Base-by-base conservation (phyloP, 2,797 vertebrate species). In the Sebastiscus tertius region DNA sequence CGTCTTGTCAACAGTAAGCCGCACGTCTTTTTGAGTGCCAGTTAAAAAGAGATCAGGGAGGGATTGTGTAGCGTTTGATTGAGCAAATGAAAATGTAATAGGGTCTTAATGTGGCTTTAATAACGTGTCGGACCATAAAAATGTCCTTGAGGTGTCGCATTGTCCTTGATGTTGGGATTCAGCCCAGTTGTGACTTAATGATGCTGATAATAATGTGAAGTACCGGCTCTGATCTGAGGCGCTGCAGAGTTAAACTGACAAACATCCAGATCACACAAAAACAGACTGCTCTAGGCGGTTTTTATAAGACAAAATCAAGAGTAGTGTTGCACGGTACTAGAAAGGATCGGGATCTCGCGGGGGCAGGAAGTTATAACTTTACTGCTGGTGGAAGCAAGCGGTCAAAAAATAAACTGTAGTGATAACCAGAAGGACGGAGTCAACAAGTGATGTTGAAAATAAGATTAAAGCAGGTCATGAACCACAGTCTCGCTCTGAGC, bases 111-210 rank as follows among this genome's bases (percentile, higher is more conserved):
- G 75, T 71, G 61, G 26, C 71, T 77, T 80, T 72, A 82, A 72
- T 83, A 79, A 82, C 8, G 26, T 2, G 75, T 61, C 10, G 3
- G 74, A 76, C 77, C 6, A 24, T 64, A 14, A 80, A 80, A 77
- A 67, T 27, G 88, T 85, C 91, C 90, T 90, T 88, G 79, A 85
- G 54, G 74, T 42, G 87, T 84, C 65, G 55, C 72, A 42, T 63
- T 74, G 80, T 82, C 88, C 87, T 88, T 82, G 60, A 86, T 64
- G 81, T 46, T 46, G 34, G 60, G 72, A 60, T 54, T 42, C 68
- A 49, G 85, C 87, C 88, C 87, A 89, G 81, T 1, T 54, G 59
- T 62, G 83, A 84, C 87, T 89, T 89, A 90, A 91, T 92, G 88
- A 81, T 68, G 80, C 83, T 81, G 83, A 84, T 85, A 80, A 86